Evolutionary conservation across 1,140 invertebrate species (phyloP), one percentile per base, ranked within the genome.

Genomic region (Psilanteris sp.): DNA sequence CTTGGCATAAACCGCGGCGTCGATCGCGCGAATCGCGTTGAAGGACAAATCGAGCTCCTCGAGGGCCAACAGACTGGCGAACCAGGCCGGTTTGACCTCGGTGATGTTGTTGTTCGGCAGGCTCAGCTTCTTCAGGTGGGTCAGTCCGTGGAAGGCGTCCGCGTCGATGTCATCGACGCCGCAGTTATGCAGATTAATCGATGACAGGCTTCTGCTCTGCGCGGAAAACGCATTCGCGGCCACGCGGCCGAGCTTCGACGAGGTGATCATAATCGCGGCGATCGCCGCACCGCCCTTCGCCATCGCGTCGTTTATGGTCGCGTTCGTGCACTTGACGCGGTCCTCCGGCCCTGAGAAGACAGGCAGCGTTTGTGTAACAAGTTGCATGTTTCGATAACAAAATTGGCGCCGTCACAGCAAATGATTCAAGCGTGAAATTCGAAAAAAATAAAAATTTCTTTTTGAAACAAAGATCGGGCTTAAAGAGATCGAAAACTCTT

Each of bases 31-130:
- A 22, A 86, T 84, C 7, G 6, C 22, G 48, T 86, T 86, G 64
- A 81, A 83, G n/a, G 83, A 82, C 8, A 87, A 15, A 54, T 85
- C 85, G 20, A 87, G 43, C 37, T 84, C 79, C 24, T 85, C 75
- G 8, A 86, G 50, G 0, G 75, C 78, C 1, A 41, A 7, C n/a
- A 83, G 10, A 29, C 59, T 16, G 8, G 1, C 9, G 77, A 87
- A 85, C 83, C 83, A 85, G 3, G 34, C 46, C 3, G 44, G 29
- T 4, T 36, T 64, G 8, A 84, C 62, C 0, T 5, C n/a, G 1
- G 26, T 29, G 34, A 87, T 78, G 6, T 82, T 79, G 46, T 86
- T 85, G 43, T 75, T 76, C 0, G 80, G 39, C 3, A 86, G 41
- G 14, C 74, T 77, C 20, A 87, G 70, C 46, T 83, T 85, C 24